Percentiles rank a stretch among this genome's conserved stretches.
phyloP scores from a whole-genome alignment of 1,140 invertebrate genomes.

The Diploscapter pachys region DNA sequence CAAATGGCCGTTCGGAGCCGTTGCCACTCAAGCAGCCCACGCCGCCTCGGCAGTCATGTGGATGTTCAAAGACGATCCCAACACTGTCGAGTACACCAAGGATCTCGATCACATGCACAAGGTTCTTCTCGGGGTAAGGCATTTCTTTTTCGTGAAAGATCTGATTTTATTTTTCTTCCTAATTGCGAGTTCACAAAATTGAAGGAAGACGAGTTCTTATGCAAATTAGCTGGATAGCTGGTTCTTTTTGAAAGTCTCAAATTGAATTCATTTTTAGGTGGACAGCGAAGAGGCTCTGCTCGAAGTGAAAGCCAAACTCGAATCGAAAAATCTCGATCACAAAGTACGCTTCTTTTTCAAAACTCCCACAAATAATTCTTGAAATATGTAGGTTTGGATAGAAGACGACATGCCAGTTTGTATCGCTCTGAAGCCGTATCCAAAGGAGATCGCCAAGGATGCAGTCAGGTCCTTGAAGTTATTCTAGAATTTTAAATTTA shows the following conservation, averaged over 20 bases:
- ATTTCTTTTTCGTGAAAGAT: constrained; percentile 2
- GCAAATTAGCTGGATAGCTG: neutral
- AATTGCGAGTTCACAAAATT: neutral
- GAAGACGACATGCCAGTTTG: constrained; percentile 95
- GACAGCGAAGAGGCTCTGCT: constrained; percentile 73
- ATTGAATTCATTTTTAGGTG: constrained; percentile 62
- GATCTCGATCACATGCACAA: constrained; percentile 51
- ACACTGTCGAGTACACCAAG: constrained; percentile 43
- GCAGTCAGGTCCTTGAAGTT: constrained; percentile 44
- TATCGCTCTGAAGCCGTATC: constrained; percentile 85
- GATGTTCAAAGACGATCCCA: constrained; percentile 46
- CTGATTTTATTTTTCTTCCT: neutral
- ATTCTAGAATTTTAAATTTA: constrained; percentile 34
- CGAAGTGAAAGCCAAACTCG: constrained; percentile 70
- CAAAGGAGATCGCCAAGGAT: constrained; percentile 67
- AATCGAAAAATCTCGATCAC: constrained; percentile 73
- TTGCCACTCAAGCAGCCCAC: constrained; percentile 52
- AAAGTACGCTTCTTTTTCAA: constrained; percentile 62
- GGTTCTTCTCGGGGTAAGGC: constrained; percentile 48
- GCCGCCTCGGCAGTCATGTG: constrained; percentile 50
- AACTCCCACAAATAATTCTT: neutral
- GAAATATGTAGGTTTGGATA: constrained; percentile 69
- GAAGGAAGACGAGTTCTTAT: constrained; percentile 9
- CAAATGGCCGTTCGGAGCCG: constrained; percentile 49
- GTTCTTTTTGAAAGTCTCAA: constrained; percentile 10